phyloP scores from a whole-genome alignment of 1,140 invertebrate species.

The Macrobrachium nipponense region DNA sequence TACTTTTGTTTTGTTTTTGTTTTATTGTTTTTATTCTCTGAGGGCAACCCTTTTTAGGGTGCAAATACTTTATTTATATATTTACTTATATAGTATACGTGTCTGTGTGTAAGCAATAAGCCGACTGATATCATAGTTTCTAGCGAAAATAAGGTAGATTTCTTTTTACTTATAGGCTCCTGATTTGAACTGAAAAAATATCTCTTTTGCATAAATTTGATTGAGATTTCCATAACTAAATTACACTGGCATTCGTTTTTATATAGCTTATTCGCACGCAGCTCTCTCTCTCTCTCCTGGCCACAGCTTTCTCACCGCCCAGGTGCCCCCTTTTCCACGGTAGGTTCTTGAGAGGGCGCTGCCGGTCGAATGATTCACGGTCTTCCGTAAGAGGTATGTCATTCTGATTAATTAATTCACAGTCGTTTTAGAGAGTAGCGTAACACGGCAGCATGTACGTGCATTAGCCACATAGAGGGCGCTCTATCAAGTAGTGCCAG shows the following conservation, averaged over 20 bases:
- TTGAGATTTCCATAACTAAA: too few species aligned
- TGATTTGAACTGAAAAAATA: too few species aligned
- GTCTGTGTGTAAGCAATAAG: not conserved
- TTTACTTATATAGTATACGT: not conserved
- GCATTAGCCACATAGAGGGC: slow-evolving; percentile 28
- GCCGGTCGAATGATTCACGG: not conserved
- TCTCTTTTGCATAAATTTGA: too few species aligned
- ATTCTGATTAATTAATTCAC: slow-evolving; percentile 36
- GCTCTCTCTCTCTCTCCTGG: too few species aligned
- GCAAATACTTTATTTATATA: too few species aligned
- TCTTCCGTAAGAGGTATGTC: slow-evolving; percentile 21
- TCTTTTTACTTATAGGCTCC: not conserved
- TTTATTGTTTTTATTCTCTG: too few species aligned
- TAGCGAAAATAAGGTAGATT: not conserved
- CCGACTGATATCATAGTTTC: not conserved
- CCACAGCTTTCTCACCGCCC: not conserved
- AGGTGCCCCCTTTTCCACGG: not conserved
- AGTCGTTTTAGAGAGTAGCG: slow-evolving; percentile 28
- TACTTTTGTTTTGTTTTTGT: too few species aligned
- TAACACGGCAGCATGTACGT: slow-evolving; percentile 27
- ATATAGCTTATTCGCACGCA: too few species aligned
- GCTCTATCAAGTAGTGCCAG: slow-evolving; percentile 27
- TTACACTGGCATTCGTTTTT: too few species aligned
- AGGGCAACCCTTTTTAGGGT: too few species aligned
- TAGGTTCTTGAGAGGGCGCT: too few species aligned